phyloP scores from a whole-genome alignment of 2,888 invertebrate genomes.

The Coelogynopora nodosa region DNA sequence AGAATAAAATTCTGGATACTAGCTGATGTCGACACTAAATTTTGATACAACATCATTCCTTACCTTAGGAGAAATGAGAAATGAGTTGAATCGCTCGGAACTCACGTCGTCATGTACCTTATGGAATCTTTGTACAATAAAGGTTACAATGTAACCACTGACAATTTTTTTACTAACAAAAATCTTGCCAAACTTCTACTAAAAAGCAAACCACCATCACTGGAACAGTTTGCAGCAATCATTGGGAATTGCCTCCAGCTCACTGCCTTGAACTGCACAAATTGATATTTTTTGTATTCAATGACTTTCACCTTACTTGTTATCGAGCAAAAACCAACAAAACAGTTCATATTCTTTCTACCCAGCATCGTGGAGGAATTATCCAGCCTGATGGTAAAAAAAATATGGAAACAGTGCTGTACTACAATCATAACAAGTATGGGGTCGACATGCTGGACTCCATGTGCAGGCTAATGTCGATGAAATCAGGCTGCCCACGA shows the following conservation, averaged over 20 bases:
- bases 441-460: not conserved
- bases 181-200: not conserved
- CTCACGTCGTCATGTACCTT: not conserved
- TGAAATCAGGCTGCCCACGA: not conserved
- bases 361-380: not conserved
- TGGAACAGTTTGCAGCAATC: too few species aligned
- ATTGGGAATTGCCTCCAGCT: too few species aligned
- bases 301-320: not conserved
- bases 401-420: not conserved
- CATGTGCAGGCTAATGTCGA: not conserved
- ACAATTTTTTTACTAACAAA: not conserved
- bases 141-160: conserved; percentile 19
- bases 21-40: conserved; percentile 35
- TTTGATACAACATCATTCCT: conserved; percentile 2
- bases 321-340: not conserved
- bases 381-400: not conserved
- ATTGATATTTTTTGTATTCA: not conserved
- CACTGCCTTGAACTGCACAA: too few species aligned
- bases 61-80: not conserved
- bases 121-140: conserved; percentile 15
- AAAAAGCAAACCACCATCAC: too few species aligned
- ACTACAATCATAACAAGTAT: not conserved
- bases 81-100: not conserved
- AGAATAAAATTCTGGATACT: conserved; percentile 42
- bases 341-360: not conserved